Evolutionary conservation across 2,797 vertebrate genomes (phyloP), one percentile per base, ranked within the genome.

Genomic region (Anableps anableps): DNA sequence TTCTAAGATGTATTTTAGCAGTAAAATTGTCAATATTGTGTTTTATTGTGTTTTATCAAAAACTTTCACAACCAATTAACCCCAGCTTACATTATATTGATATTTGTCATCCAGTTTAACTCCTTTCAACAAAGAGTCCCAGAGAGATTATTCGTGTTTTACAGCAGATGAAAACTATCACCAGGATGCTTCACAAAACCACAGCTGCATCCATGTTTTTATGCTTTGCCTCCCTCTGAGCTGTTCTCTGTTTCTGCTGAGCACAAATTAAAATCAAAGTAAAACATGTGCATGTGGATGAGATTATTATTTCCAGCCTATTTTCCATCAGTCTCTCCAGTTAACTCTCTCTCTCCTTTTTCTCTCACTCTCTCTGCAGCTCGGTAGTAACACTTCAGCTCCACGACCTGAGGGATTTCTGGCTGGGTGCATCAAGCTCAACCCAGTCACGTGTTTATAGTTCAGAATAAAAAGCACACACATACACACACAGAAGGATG

Each of bases 371-470:
- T 82, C 79, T 71, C 50, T 78, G 78, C 76, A 80, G 86, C 84
- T 84, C 81, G 80, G 79, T 89, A 89, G 90, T 91, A 93, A 92
- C 90, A 91, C 92, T 93, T 85, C 88, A 89, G 84, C 89, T 89
- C 76, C 80, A 82, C 66, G 79, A 93, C 91, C 91, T 80, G 77
- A 86, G 92, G 93, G 91, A 92, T 91, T 93, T 93, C 90, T 93
- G 92, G 90, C 86, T 94, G 88, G 81, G 86, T 93, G 94, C 92
- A 90, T 93, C 91, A 84, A 41, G 86, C 88, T 92, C 90, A 77
- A 31, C 82, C 70, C 81, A 82, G 89, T 94, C 94, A 94, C 86
- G 88, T 93, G 94, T 93, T 91, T 81, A 89, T 88, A 88, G 92
- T 90, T 90, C 89, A 90, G 90, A 91, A 84, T 91, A 84, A 88